phyloP scores from a whole-genome alignment of 2,113 vertebrate species.

The Sphaerodactylus townsendi region DNA sequence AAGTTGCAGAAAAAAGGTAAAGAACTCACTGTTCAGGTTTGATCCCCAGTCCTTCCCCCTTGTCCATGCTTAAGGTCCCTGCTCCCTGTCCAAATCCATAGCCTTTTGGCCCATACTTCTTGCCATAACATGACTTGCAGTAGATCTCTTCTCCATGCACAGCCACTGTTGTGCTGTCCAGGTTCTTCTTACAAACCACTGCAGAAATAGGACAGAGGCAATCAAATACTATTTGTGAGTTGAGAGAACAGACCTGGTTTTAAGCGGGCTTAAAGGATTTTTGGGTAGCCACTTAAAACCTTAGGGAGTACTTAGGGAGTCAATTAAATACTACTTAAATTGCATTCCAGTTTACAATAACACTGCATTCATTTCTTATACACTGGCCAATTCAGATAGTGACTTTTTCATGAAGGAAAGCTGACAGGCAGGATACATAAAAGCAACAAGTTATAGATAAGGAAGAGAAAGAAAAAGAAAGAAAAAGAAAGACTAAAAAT shows the following conservation, averaged over 20 bases:
- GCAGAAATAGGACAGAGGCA: conserved; percentile 18
- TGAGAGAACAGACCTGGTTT: neutral
- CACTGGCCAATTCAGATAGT: too few species aligned
- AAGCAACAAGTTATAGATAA: neutral
- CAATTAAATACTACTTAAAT: too few species aligned
- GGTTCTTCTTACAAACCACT: conserved; percentile 92
- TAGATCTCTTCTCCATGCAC: conserved; percentile 92
- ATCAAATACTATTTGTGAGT: neutral
- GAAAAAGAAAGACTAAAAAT: neutral
- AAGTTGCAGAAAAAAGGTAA: neutral
- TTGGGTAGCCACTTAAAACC: neutral
- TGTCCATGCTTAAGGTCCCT: conserved; percentile 90
- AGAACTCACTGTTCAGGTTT: conserved; percentile 82
- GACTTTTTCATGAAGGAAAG: too few species aligned
- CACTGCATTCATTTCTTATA: neutral
- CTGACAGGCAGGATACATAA: too few species aligned
- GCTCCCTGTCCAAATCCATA: conserved; percentile 92
- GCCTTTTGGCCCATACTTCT: conserved; percentile 95
- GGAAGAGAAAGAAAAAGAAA: neutral
- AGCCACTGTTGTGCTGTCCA: conserved; percentile 92
- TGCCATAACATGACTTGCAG: conserved; percentile 92
- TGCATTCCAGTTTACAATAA: neutral
- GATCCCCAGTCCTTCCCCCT: conserved; percentile 88
- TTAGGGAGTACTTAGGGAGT: neutral
- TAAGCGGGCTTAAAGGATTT: neutral